Conservation (phyloP, 2,888 invertebrate genomes). For the Epirrhoe alternata region DNA sequence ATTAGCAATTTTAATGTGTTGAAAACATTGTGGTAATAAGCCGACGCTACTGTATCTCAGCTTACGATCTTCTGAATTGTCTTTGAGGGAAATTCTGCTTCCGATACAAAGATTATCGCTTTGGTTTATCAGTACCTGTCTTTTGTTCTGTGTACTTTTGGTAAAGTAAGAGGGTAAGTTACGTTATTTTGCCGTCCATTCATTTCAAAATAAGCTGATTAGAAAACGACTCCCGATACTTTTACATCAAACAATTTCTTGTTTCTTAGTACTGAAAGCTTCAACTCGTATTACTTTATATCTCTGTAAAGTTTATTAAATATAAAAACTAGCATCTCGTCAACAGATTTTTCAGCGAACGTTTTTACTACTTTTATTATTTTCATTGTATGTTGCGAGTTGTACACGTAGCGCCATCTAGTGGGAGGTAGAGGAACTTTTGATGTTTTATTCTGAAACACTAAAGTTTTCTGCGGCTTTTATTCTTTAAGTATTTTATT, state of each 20-base stretch:
- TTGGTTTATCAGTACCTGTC: conserved; percentile 27
- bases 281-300: no score
- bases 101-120: conserved; percentile 33
- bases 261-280: neutral
- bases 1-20: conserved; percentile 60
- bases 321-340: no score
- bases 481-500: neutral
- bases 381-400: neutral
- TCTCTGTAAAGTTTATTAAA: no score
- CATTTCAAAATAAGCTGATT: neutral
- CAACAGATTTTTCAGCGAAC: neutral
- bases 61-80: conserved; percentile 49
- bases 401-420: conserved; percentile 68
- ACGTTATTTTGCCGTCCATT: neutral
- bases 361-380: neutral
- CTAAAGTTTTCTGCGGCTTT: neutral
- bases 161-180: conserved; percentile 25
- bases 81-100: conserved; percentile 37
- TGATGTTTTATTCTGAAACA: neutral
- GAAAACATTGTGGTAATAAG: conserved; percentile 54
- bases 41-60: conserved; percentile 44
- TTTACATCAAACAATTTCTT: neutral
- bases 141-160: conserved; percentile 28
- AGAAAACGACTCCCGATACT: neutral
- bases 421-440: conserved; percentile 66